A percentile compares a stretch with the other conserved stretches of the same genome.
These are phyloP conservation scores for Amitus sp. DNA, from an alignment of 2,888 invertebrate genomes.

Conservation along the genomic window DNA sequence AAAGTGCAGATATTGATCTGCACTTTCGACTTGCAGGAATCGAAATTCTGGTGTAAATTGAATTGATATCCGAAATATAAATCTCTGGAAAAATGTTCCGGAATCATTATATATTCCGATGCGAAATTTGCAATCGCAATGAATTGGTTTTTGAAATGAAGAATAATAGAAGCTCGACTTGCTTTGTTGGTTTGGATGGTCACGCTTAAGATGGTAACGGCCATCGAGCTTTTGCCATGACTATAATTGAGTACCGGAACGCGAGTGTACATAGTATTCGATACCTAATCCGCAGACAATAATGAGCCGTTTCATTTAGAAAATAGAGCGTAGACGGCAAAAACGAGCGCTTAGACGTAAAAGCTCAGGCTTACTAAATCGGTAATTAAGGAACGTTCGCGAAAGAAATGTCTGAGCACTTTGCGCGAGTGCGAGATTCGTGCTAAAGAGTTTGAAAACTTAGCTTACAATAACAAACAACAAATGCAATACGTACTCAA, in stretches of 20 bases:
- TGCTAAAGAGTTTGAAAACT: constrained; percentile 40
- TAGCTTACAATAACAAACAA: constrained; percentile 26
- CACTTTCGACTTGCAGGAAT: no score
- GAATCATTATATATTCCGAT: no score
- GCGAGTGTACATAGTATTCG: constrained; percentile 45
- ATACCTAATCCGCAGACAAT: constrained; percentile 62
- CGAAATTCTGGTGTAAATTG: no score
- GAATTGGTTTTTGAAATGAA: background rate
- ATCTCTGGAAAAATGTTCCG: no score
- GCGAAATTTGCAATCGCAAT: no score
- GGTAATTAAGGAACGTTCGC: constrained; percentile 36
- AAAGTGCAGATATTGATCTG: background rate
- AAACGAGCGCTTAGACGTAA: constrained; percentile 44
- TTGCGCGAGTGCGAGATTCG: constrained; percentile 43
- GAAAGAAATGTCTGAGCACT: constrained; percentile 36
- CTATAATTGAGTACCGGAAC: constrained; percentile 49
- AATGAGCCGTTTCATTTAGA: constrained; percentile 61
- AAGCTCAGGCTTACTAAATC: constrained; percentile 50
- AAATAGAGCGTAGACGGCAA: constrained; percentile 49
- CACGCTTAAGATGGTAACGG: constrained; percentile 54
- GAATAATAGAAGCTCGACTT: constrained; percentile 7
- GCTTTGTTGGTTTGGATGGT: constrained; percentile 16
- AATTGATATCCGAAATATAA: no score
- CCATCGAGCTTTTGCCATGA: constrained; percentile 63
- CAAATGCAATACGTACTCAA: constrained; percentile 59